Conservation (phyloP, 2,113 vertebrate species). For the Melanocharis versteri region DNA sequence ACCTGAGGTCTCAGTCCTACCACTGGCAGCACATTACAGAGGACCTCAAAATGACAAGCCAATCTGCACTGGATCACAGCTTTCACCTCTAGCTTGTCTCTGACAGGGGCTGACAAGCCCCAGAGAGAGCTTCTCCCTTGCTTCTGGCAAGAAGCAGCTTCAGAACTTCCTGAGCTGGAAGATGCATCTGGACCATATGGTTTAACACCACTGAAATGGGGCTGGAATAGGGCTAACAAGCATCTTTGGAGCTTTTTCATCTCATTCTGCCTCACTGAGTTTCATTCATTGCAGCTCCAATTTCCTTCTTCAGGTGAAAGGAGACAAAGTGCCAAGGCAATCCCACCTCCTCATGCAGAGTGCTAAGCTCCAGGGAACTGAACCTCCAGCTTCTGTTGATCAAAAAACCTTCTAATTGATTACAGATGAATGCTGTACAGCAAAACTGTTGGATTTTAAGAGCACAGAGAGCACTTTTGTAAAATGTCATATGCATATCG, state of each 20-base stretch:
- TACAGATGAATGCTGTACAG: conserved; percentile 30
- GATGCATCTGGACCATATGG: conserved; percentile 24
- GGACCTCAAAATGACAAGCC: not conserved
- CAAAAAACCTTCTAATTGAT: conserved; percentile 58
- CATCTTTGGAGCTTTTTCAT: conserved; percentile 13
- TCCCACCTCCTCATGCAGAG: not conserved
- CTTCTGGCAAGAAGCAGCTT: not conserved
- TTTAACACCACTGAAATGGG: not conserved
- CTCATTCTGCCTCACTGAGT: conserved; percentile 11
- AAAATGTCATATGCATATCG: conserved; percentile 62
- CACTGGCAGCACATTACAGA: not conserved
- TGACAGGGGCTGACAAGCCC: not conserved
- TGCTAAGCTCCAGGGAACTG: conserved; percentile 56
- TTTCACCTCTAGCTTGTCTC: not conserved
- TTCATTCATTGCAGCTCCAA: conserved; percentile 3
- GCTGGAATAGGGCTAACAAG: not conserved
- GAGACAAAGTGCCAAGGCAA: conserved; percentile 35
- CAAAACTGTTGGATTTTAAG: conserved; percentile 49
- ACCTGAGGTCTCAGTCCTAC: not conserved
- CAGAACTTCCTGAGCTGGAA: conserved; percentile 25
- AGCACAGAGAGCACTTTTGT: conserved; percentile 59
- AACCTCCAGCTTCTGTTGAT: conserved; percentile 56
- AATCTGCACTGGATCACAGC: not conserved
- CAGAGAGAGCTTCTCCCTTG: not conserved
- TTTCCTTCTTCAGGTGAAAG: conserved; percentile 46